Evolutionary conservation across 2,888 invertebrate genomes (phyloP).

Genomic region (Lasioglossum lativentre): DNA sequence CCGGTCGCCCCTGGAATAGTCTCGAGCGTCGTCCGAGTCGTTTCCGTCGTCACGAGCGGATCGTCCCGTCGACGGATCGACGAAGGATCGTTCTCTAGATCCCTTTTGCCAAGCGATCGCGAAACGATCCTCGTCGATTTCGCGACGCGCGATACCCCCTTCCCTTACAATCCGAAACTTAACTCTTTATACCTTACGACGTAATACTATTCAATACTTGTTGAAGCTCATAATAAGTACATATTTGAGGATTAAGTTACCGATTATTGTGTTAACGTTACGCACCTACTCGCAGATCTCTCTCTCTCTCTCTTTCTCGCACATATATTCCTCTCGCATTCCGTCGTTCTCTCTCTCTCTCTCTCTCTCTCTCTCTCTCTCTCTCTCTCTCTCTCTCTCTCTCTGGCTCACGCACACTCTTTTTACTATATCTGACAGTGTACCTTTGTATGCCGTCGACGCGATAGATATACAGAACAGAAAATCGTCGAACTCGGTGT

Average conservation of each 20-base stretch:
- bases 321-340: neutral
- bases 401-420: conserved; percentile 25
- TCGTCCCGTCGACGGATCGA: neutral
- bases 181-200: conserved; percentile 65
- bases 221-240: conserved; percentile 84
- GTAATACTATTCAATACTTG: conserved; percentile 83
- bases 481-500: conserved; percentile 75
- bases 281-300: conserved; percentile 38
- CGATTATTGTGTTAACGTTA: conserved; percentile 77
- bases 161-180: conserved; percentile 42
- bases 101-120: too few species aligned
- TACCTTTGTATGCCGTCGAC: conserved; percentile 68
- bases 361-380: neutral
- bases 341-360: neutral
- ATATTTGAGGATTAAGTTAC: conserved; percentile 80
- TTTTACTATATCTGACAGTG: conserved; percentile 47
- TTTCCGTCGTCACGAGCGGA: conserved; percentile 7
- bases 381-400: neutral
- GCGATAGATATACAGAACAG: conserved; percentile 80
- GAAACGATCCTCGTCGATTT: conserved; percentile 9
- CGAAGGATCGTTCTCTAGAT: neutral
- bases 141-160: neutral
- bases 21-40: conserved; percentile 11
- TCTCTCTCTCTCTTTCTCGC: neutral
- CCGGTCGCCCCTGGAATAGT: conserved; percentile 17